Conservation (phyloP, 2,888 invertebrate species). For the Zhengitettix transpicula region DNA sequence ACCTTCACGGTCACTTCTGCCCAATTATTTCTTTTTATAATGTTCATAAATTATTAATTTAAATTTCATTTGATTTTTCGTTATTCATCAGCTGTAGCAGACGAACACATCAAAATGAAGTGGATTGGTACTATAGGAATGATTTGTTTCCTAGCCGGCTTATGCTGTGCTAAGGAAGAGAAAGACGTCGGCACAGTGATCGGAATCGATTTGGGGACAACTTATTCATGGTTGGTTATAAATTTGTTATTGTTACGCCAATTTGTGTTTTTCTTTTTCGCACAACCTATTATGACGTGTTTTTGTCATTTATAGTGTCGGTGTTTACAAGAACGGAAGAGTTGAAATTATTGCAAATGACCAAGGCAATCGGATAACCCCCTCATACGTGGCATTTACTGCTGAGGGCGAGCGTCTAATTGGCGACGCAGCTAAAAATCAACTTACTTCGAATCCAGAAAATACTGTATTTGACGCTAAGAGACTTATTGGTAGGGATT, state of each 20-base stretch:
- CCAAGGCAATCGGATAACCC: background rate
- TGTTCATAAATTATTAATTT: too few species aligned
- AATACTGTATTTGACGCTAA: conserved; percentile 98
- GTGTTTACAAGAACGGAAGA: background rate
- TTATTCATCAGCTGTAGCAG: too few species aligned
- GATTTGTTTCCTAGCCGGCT: conserved; percentile 33
- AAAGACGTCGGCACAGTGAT: conserved; percentile 90
- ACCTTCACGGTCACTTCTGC: too few species aligned
- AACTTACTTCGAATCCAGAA: conserved; percentile 94
- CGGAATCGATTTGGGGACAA: conserved; percentile 96
- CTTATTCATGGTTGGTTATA: conserved; percentile 82
- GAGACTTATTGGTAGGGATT: conserved; percentile 91
- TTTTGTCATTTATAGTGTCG: conserved; percentile 59
- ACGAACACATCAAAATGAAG: background rate
- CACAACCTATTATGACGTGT: conserved; percentile 29
- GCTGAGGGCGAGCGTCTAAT: conserved; percentile 89
- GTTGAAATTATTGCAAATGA: conserved; percentile 86
- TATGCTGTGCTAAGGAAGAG: conserved; percentile 46
- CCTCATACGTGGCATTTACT: background rate
- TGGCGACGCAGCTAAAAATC: conserved; percentile 98
- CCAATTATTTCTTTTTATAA: too few species aligned
- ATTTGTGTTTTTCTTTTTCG: background rate
- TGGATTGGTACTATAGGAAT: conserved; percentile 30
- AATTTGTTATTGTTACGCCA: background rate
- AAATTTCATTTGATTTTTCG: too few species aligned